Conservation (phyloP, 2,888 invertebrate species). For the Tenodera sinensis region DNA sequence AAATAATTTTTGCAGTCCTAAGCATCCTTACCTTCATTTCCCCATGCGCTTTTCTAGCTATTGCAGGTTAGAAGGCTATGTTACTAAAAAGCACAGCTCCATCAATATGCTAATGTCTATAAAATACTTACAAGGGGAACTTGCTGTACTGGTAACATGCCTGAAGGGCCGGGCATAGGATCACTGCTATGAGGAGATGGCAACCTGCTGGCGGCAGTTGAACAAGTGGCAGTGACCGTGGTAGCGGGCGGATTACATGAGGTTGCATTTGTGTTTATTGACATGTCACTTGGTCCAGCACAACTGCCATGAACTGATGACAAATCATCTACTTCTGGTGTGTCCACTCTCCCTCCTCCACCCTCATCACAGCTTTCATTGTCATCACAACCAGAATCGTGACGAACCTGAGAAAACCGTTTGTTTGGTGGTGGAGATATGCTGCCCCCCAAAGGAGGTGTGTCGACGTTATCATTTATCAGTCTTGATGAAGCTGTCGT, state of each 20-base stretch:
- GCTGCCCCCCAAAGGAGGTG: constrained; percentile 36
- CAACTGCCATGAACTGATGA: constrained; percentile 25
- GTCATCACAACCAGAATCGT: constrained; percentile 36
- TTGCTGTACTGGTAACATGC: constrained; percentile 81
- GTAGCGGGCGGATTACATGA: constrained; percentile 37
- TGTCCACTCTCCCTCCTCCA: constrained; percentile 24
- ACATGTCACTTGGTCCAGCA: constrained; percentile 32
- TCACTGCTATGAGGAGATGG: constrained; percentile 64
- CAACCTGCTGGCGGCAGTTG: constrained; percentile 32
- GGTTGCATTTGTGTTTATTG: constrained; percentile 30
- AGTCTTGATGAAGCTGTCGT: constrained; percentile 23
- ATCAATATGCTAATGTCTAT: background rate
- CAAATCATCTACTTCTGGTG: constrained; percentile 28
- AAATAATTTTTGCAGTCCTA: background rate
- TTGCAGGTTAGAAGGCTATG: background rate
- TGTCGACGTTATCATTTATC: constrained; percentile 27
- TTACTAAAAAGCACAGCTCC: background rate
- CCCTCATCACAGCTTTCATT: constrained; percentile 32
- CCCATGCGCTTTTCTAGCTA: background rate
- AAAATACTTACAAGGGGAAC: constrained; percentile 72
- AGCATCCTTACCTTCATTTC: background rate
- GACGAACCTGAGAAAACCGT: constrained; percentile 30
- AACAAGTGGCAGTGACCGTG: constrained; percentile 38
- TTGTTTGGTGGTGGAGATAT: constrained; percentile 26
- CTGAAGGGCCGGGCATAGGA: constrained; percentile 76